Conservation (phyloP, 2,797 vertebrate genomes). For the Threskiornis aethiopicus region DNA sequence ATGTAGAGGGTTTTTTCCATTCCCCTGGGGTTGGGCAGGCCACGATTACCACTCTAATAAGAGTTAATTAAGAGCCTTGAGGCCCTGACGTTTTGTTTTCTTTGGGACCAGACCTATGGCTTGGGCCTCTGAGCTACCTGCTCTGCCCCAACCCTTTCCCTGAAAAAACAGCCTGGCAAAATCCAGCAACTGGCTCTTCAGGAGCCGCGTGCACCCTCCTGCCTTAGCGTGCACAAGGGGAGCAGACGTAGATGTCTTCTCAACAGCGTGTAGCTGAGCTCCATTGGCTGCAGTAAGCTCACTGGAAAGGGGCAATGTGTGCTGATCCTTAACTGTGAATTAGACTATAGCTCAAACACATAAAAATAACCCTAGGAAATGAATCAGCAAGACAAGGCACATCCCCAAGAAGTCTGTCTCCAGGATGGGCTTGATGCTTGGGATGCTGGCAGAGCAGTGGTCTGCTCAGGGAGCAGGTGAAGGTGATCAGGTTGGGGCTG, state of each 20-base stretch:
- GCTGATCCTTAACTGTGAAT: background rate
- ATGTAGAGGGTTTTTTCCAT: conserved; percentile 37
- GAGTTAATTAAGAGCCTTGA: conserved; percentile 43
- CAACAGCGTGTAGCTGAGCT: accelerated
- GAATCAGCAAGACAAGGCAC: background rate
- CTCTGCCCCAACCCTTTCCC: background rate
- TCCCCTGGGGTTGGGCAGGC: conserved; percentile 41
- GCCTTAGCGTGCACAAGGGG: background rate
- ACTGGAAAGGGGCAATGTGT: background rate
- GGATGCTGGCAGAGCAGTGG: background rate
- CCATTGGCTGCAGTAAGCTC: background rate
- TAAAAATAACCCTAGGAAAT: background rate
- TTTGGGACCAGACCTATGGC: conserved; percentile 38
- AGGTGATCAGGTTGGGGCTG: background rate
- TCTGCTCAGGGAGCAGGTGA: background rate
- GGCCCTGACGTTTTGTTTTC: conserved; percentile 36
- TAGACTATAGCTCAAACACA: background rate
- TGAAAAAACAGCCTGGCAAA: background rate
- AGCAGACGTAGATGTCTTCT: background rate
- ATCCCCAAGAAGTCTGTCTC: background rate
- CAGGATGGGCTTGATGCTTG: background rate
- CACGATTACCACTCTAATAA: conserved; percentile 12
- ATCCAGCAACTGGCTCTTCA: background rate
- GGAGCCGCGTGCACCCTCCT: background rate
- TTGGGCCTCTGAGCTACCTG: conserved; percentile 14